phyloP scores from a whole-genome alignment of 37 sponge, comb jelly and placozoan genomes.

The Tethya wilhelma region DNA sequence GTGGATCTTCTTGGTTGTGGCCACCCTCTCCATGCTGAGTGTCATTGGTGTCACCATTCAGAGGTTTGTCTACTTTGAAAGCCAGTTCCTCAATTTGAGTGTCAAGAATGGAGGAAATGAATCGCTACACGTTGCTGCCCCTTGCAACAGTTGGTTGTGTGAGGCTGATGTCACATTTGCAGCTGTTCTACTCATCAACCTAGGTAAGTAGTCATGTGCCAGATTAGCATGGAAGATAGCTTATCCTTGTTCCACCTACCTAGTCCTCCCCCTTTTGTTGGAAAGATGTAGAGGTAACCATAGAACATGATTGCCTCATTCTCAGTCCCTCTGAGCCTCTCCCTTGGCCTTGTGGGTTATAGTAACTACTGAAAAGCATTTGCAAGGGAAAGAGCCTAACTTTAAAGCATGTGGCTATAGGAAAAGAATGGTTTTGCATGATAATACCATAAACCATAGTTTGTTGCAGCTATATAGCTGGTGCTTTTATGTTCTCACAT shows the following conservation, averaged over 20 bases:
- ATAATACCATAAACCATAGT: too few species aligned
- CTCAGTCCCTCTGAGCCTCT: too few species aligned
- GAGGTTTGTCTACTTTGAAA: constrained; percentile 18
- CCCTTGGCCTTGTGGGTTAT: too few species aligned
- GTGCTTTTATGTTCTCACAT: too few species aligned
- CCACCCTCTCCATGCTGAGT: constrained; percentile 32
- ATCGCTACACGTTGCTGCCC: not conserved
- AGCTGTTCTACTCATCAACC: constrained; percentile 29
- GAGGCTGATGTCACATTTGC: constrained; percentile 42
- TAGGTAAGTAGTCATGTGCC: constrained; percentile 9
- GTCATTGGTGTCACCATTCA: constrained; percentile 41
- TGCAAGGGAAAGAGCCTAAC: too few species aligned
- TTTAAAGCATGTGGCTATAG: too few species aligned
- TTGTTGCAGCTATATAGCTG: too few species aligned
- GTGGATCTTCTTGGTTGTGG: constrained; percentile 52
- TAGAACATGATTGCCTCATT: too few species aligned
- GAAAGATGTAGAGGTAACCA: not conserved
- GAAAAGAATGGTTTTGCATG: too few species aligned
- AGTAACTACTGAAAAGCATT: too few species aligned
- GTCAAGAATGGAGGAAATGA: not conserved
- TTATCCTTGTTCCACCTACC: too few species aligned
- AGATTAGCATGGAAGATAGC: not conserved
- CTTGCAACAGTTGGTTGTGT: constrained; percentile 51
- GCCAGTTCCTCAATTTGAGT: not conserved
- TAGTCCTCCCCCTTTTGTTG: too few species aligned